phyloP scores from a whole-genome alignment of 2,888 invertebrate genomes.

The Taphrorychus bicolor region DNA sequence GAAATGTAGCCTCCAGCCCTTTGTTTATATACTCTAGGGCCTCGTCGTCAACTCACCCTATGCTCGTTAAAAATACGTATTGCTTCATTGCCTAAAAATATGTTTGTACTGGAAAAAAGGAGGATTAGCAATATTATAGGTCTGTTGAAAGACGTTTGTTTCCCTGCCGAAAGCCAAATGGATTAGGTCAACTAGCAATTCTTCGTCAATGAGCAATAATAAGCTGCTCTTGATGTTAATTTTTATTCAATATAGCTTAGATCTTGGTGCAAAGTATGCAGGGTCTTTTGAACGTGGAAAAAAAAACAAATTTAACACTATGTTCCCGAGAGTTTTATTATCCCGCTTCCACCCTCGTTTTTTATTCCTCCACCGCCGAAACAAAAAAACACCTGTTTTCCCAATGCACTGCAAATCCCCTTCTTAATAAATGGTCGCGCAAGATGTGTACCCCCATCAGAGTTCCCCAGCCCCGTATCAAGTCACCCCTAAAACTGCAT shows the following conservation, averaged over 20 bases:
- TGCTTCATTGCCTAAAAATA: slow-evolving; percentile 16
- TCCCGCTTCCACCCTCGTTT: neutral
- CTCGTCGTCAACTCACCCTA: slow-evolving; percentile 22
- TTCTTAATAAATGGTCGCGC: slow-evolving; percentile 19
- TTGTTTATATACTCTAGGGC: slow-evolving; percentile 24
- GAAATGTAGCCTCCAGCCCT: slow-evolving; percentile 17
- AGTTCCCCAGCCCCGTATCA: slow-evolving; percentile 17
- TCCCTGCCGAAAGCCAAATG: too few species aligned
- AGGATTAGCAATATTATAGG: neutral
- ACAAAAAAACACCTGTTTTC: slow-evolving; percentile 27
- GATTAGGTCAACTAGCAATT: too few species aligned
- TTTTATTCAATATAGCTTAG: too few species aligned
- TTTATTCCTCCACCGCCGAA: neutral
- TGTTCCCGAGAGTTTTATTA: neutral
- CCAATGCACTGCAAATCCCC: slow-evolving; percentile 14
- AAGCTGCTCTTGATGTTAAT: too few species aligned
- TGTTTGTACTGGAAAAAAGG: neutral
- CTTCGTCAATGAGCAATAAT: too few species aligned
- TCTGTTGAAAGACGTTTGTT: too few species aligned
- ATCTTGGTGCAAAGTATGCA: too few species aligned
- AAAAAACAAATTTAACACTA: neutral
- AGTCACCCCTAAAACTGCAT: neutral
- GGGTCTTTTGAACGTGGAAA: too few species aligned
- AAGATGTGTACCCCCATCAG: slow-evolving; percentile 18
- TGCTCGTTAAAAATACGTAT: slow-evolving; percentile 26